Evolutionary conservation across 2,113 vertebrate genomes (phyloP).

Genomic region (Fulica atra): DNA sequence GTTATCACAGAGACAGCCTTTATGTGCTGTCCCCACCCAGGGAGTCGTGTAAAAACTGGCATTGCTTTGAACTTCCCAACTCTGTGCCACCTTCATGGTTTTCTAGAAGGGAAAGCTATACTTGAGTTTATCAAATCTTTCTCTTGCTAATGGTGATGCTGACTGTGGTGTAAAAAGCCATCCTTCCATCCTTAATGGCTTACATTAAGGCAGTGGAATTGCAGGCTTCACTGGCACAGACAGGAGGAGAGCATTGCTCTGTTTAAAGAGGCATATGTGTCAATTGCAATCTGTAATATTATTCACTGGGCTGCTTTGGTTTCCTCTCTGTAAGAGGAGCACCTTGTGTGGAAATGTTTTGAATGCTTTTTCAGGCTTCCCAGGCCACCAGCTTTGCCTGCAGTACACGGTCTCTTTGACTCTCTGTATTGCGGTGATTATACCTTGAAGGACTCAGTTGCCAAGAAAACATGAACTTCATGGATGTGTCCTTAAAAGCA

Average conservation of each 20-base stretch:
- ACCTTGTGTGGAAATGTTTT: background rate
- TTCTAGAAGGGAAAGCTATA: background rate
- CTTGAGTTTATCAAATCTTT: background rate
- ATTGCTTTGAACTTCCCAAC: background rate
- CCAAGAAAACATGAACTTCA: background rate
- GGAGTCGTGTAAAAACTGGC: background rate
- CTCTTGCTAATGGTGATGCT: background rate
- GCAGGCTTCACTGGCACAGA: background rate
- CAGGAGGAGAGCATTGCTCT: background rate
- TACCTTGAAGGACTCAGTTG: background rate
- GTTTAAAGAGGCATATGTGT: background rate
- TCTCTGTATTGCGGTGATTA: background rate
- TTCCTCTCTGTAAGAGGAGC: background rate
- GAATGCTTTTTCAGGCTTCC: background rate
- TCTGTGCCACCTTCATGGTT: background rate
- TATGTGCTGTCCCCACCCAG: background rate
- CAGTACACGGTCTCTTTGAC: background rate
- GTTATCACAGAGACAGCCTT: background rate
- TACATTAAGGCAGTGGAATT: background rate
- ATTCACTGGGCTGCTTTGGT: background rate
- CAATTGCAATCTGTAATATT: background rate
- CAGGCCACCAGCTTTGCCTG: background rate
- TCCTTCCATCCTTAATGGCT: background rate
- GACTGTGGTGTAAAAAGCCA: background rate
- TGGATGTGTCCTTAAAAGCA: background rate